Base-by-base conservation (phyloP, 2,888 invertebrate species). In the Phymatocera aterrima region DNA sequence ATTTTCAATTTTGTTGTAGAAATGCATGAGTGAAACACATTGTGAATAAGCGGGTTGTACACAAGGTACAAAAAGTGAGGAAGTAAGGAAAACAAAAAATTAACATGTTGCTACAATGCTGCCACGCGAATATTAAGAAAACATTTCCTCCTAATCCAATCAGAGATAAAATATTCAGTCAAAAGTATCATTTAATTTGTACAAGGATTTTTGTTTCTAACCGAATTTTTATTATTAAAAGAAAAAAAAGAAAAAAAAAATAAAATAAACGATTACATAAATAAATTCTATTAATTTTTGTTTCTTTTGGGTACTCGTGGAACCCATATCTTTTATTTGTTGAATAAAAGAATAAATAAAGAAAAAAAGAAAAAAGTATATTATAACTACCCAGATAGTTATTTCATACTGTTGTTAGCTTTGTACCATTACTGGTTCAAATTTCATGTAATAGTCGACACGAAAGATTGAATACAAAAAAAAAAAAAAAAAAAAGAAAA, bases 151-250 rank as follows among this genome's bases (percentile, higher is more conserved):
- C 40, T 15, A 21, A 3, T 57, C 43, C 68, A 68, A 68, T 46
- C 46, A 68, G 34, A 75, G 43, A 75, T 75, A 75, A 75, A 75
- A 60, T 75, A 75, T 75, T 75, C 75, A 75, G 75, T 75, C 75
- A 28, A 57, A 75, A 75, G 54, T 75, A 75, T 75, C 40, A n/a
- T n/a, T 57, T 75, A 75, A 75, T 75, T 75, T 75, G 75, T 75
- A 75, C 75, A 75, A 75, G 54, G 34, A 21, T 43, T 15, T 57
- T 37, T 46, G n/a, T 37, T 75, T 40, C 24, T 21, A 8, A 57
- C 37, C 57, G 43, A 75, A 57, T 40, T 75, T 57, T 12, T 24
- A 3, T 75, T 40, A 57, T 72, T 51, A 51, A 51, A 72, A 72
- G 51, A 72, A 51, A 72, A 8, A 43, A n/a, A n/a, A n/a, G n/a